phyloP scores from a whole-genome alignment of 2,888 invertebrate genomes.

The Galeruca laticollis region DNA sequence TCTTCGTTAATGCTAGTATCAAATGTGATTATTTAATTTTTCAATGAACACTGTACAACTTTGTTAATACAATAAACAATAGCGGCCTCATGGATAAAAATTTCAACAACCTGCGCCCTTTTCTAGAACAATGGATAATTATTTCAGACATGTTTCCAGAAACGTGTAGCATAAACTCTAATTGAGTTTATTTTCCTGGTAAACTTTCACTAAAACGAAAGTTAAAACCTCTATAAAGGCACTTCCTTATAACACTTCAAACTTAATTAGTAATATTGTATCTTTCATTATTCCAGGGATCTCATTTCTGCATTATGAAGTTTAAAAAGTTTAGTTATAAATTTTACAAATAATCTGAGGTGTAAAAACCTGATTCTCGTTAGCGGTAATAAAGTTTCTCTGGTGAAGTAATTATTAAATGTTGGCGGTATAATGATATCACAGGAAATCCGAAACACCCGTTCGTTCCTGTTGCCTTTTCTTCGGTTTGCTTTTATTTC shows the following conservation, averaged over 20 bases:
- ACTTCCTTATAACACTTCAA: background rate
- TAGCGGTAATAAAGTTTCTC: conserved; percentile 5
- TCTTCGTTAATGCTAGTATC: too few species aligned
- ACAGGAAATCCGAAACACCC: conserved; percentile 9
- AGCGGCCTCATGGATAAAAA: too few species aligned
- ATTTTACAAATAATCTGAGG: conserved; percentile 5
- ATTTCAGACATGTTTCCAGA: too few species aligned
- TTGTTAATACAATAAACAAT: too few species aligned
- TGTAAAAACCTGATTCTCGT: conserved; percentile 13
- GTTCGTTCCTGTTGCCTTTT: background rate
- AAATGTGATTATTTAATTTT: too few species aligned
- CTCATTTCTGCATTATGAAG: conserved; percentile 7
- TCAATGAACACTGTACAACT: too few species aligned
- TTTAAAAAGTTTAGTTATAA: conserved; percentile 8
- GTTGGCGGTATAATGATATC: conserved; percentile 7
- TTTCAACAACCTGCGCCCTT: too few species aligned
- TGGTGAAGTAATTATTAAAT: conserved; percentile 10
- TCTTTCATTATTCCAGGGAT: background rate
- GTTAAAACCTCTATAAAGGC: background rate
- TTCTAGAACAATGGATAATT: too few species aligned
- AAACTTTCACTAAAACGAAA: background rate
- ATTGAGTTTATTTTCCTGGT: background rate
- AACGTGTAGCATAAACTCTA: background rate
- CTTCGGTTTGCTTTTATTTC: background rate
- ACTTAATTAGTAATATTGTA: conserved; percentile 12